Evolutionary conservation across 2,113 vertebrate species (phyloP).

Genomic region (Aldabrachelys gigantea): DNA sequence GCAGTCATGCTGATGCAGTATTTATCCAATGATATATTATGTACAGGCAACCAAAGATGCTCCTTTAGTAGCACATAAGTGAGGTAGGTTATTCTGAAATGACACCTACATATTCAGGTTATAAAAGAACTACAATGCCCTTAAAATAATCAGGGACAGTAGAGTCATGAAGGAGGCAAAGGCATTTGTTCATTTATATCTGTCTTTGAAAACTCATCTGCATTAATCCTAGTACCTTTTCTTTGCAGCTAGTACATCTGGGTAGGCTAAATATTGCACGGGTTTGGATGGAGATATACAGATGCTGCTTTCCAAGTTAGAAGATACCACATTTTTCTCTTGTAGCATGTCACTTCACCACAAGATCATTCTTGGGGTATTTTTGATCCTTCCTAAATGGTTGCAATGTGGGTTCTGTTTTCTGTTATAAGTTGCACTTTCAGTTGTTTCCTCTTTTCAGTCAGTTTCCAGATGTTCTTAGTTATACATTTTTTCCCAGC

Average conservation of each 20-base stretch:
- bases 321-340: conserved; percentile 4
- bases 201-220: neutral
- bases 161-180: neutral
- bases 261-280: neutral
- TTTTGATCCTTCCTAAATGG: conserved; percentile 55
- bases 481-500: conserved; percentile 61
- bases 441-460: conserved; percentile 67
- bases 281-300: conserved; percentile 19
- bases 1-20: neutral
- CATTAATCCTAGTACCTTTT: neutral
- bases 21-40: conserved; percentile 39
- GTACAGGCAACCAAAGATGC: conserved; percentile 32
- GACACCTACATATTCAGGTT: neutral
- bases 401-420: conserved; percentile 61
- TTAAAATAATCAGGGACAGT: neutral
- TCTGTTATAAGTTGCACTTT: conserved; percentile 57
- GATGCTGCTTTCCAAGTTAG: conserved; percentile 22
- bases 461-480: conserved; percentile 73
- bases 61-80: conserved; percentile 47
- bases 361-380: conserved; percentile 30
- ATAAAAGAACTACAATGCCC: conserved; percentile 24
- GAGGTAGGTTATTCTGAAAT: conserved; percentile 26
- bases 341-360: neutral
- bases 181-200: neutral
- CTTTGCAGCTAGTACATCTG: neutral